A percentile compares a stretch with the other conserved stretches of the same genome.
These are phyloP conservation scores for Eustalomyia histrio DNA, from an alignment of 2,888 invertebrate genomes.

Conservation along the genomic window DNA sequence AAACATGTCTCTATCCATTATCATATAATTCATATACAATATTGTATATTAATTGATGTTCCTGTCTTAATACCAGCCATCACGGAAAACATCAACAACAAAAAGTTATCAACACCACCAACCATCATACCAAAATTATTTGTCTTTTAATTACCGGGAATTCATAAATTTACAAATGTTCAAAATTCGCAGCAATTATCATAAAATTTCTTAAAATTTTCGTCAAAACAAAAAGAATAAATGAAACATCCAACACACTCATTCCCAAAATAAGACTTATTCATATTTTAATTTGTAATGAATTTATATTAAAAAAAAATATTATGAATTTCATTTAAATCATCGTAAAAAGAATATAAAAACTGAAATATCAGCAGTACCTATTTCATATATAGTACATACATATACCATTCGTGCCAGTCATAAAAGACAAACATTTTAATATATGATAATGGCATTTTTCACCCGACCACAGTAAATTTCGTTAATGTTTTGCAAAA, in stretches of 20 bases:
- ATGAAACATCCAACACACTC: conserved; percentile 9
- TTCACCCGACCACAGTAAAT: conserved; percentile 76
- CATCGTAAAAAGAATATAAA: conserved; percentile 45
- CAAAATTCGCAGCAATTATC: conserved; percentile 58
- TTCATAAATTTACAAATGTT: conserved; percentile 66
- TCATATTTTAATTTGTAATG: conserved; percentile 59
- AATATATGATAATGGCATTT: conserved; percentile 77
- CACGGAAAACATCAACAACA: conserved; percentile 55
- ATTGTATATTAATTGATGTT: conserved; percentile 61
- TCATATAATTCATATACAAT: conserved; percentile 49
- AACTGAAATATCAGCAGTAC: neutral
- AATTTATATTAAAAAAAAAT: conserved; percentile 38
- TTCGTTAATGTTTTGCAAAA: conserved; percentile 68
- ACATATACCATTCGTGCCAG: neutral
- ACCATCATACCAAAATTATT: conserved; percentile 57
- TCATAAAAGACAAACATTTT: conserved; percentile 64
- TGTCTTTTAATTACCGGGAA: conserved; percentile 64
- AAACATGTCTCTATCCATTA: conserved; percentile 56
- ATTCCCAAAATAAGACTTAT: conserved; percentile 44
- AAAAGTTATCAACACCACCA: conserved; percentile 45
- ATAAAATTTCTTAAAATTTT: conserved; percentile 51
- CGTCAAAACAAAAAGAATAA: conserved; percentile 23
- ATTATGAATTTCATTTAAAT: conserved; percentile 59
- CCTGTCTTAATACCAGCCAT: conserved; percentile 57
- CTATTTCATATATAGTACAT: no score